phyloP scores from a whole-genome alignment of 2,797 vertebrate genomes.

The Siniperca obscura region DNA sequence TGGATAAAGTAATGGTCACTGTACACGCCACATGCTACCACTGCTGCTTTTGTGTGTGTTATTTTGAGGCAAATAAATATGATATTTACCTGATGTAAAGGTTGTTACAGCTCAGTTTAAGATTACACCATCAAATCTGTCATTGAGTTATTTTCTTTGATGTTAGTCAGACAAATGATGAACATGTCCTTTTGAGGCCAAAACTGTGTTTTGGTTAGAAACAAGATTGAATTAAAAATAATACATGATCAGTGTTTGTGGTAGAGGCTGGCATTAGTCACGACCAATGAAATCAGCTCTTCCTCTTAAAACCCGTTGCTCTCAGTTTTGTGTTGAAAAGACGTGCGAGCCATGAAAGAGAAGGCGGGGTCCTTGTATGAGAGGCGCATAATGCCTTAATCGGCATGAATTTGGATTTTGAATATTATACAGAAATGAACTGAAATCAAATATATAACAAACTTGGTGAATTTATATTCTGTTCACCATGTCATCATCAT shows the following conservation, averaged over 20 bases:
- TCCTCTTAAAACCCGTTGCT: background rate
- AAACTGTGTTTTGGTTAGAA: background rate
- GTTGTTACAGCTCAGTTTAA: background rate
- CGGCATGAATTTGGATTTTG: background rate
- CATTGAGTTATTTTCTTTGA: background rate
- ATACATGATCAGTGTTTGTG: background rate
- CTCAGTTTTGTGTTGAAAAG: background rate
- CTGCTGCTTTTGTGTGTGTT: background rate
- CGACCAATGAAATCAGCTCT: background rate
- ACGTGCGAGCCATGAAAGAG: background rate
- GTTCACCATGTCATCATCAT: background rate
- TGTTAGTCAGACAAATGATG: background rate
- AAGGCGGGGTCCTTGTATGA: background rate
- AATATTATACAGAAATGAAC: background rate
- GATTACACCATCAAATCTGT: background rate
- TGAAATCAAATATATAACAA: background rate
- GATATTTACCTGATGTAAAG: background rate
- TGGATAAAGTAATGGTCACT: constrained; percentile 43
- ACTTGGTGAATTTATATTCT: no score
- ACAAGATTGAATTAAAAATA: background rate
- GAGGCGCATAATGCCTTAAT: background rate
- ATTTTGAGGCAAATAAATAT: background rate
- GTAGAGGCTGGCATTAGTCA: background rate
- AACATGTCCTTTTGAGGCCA: background rate
- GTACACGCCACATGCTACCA: background rate